phyloP scores from a whole-genome alignment of 2,113 vertebrate species.

The Apteryx mantelli region DNA sequence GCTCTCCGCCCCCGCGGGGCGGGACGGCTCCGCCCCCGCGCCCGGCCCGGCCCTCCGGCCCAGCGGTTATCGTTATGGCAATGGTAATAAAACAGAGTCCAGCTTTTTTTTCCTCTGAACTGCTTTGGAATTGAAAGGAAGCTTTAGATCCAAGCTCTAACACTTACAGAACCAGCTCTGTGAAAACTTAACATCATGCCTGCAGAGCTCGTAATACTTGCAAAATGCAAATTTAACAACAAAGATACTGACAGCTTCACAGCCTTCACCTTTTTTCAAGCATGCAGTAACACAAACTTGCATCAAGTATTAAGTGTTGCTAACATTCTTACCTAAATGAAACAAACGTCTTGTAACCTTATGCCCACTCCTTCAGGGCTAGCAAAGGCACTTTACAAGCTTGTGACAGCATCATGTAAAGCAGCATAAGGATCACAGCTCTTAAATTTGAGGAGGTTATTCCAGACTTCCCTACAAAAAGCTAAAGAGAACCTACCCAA shows the following conservation, averaged over 20 bases:
- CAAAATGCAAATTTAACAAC: not conserved
- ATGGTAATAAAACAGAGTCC: too few relatives aligned
- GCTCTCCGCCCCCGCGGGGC: not conserved
- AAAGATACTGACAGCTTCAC: not conserved
- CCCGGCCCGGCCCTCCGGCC: too few relatives aligned
- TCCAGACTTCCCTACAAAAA: not conserved
- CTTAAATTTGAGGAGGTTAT: accelerated
- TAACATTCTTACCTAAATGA: not conserved
- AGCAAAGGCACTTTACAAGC: not conserved
- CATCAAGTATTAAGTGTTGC: not conserved
- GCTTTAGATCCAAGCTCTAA: too few relatives aligned
- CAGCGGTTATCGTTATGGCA: not conserved
- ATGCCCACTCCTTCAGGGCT: not conserved
- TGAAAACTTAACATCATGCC: too few relatives aligned
- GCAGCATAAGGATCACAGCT: not conserved
- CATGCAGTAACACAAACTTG: accelerated
- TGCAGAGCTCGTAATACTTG: not conserved
- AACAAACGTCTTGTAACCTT: not conserved
- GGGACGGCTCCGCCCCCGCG: not conserved
- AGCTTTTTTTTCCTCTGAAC: accelerated
- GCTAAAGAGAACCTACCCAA: not conserved
- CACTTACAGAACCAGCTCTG: accelerated
- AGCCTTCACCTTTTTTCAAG: not conserved
- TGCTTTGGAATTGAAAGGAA: too few relatives aligned
- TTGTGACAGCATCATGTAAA: accelerated